Evolutionary conservation across 2,888 invertebrate genomes (phyloP).

Genomic region (Eilema depressum): DNA sequence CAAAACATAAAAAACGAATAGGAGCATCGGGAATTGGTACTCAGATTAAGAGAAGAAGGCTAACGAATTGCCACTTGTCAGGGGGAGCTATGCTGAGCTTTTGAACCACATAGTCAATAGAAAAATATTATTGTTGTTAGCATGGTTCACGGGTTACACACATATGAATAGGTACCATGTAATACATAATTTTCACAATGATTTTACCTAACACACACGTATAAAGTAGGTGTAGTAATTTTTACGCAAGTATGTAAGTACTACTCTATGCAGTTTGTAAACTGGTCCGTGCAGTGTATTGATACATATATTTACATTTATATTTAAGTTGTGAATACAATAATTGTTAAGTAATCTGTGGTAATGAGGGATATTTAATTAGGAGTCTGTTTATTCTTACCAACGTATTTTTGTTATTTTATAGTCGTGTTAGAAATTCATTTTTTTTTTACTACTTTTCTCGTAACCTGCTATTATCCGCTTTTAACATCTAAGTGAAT

Average conservation of each 20-base stretch:
- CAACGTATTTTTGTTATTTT: not conserved
- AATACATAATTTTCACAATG: slow-evolving; percentile 34
- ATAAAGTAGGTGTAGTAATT: slow-evolving; percentile 30
- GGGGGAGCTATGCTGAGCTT: too few relatives aligned
- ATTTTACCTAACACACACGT: slow-evolving; percentile 25
- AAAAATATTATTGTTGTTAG: too few relatives aligned
- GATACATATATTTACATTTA: slow-evolving; percentile 21
- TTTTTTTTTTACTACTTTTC: too few relatives aligned
- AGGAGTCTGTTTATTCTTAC: not conserved
- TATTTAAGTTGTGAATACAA: not conserved
- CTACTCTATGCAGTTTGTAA: slow-evolving; percentile 24
- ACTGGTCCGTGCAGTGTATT: slow-evolving; percentile 17
- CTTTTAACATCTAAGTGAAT: too few relatives aligned
- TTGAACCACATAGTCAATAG: too few relatives aligned
- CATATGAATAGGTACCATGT: not conserved
- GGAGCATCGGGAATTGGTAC: too few relatives aligned
- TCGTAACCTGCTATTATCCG: too few relatives aligned
- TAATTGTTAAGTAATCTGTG: not conserved
- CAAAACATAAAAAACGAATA: too few relatives aligned
- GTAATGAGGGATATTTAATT: not conserved
- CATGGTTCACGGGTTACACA: not conserved
- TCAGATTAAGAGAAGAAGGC: too few relatives aligned
- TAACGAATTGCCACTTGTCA: too few relatives aligned
- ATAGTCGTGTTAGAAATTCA: too few relatives aligned
- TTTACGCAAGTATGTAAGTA: slow-evolving; percentile 32